Evolutionary conservation across 1,140 invertebrate genomes (phyloP), one percentile per base, ranked within the genome.

Genomic region (Danaus plexippus): DNA sequence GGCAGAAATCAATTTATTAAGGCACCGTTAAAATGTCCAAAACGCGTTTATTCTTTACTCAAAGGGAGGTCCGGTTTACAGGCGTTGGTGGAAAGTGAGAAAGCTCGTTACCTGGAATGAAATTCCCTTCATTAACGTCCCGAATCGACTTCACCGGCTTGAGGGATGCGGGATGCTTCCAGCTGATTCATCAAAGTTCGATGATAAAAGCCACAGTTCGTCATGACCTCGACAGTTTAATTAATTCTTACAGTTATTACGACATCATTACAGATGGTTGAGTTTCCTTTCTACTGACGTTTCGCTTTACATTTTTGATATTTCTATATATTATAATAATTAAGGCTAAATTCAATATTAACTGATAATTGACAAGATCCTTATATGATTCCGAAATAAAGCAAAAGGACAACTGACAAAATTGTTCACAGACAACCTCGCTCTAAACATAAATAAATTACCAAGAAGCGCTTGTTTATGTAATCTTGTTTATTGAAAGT

Each of bases 111-210:
- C 56, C 64, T 62, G 54, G 54, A 66, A 54, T 57, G 59, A 54
- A 61, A 58, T 66, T 61, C 57, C 50, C 45, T 41, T 52, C 48
- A 67, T 67, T 67, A 63, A 61, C 55, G 61, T 67, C 64, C 63
- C 59, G 63, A 67, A 67, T 63, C 48, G 55, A 58, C 55, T 43
- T 43, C 55, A 58, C 52, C 1, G 47, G 47, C 55, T 48, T 56
- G 3, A 3, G 47, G 47, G 51, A 15, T 41, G 51, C 48, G 56
- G 50, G 47, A 46, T 43, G 57, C 52, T 32, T n/a, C 47, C 9
- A 48, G 51, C 55, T 52, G 55, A 57, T 63, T 63, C 56, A 63
- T 63, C 61, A 63, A 57, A 58, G 18, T 58, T 47, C 40, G 13
- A 42, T 43, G 47, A 57, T 57, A 57, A 57, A 57, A 50, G 47